These are phyloP conservation scores for Oreocharis arfaki DNA, from an alignment of 2,113 vertebrate species.

Conservation along the genomic window DNA sequence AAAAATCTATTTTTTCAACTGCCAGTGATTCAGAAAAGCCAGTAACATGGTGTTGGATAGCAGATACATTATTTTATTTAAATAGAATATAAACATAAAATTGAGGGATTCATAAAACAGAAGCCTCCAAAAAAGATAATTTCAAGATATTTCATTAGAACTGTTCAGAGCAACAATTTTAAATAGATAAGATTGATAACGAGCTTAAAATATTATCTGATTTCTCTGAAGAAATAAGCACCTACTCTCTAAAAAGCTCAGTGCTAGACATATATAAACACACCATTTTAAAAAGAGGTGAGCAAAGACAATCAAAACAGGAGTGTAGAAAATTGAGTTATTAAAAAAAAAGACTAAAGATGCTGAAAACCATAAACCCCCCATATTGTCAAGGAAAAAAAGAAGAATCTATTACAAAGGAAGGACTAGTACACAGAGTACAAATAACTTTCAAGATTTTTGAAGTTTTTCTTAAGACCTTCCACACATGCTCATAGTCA, in stretches of 20 bases:
- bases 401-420: neutral
- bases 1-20: neutral
- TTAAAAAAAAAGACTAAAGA: neutral
- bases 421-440: neutral
- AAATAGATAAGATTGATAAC: neutral
- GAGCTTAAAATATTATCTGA: neutral
- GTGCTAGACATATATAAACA: neutral
- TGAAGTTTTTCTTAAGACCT: neutral
- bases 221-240: neutral
- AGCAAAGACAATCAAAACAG: neutral
- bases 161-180: neutral
- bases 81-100: neutral
- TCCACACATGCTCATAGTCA: neutral
- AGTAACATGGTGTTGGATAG: neutral
- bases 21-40: neutral
- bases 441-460: neutral
- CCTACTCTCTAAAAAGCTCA: neutral
- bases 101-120: neutral
- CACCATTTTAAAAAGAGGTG: neutral
- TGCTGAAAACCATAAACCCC: neutral
- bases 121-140: neutral
- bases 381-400: neutral
- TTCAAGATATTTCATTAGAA: constrained; percentile 1
- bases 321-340: rapidly evolving
- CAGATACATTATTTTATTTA: neutral